phyloP scores from a whole-genome alignment of 1,140 invertebrate genomes.

The Trinorchestia longiramus region DNA sequence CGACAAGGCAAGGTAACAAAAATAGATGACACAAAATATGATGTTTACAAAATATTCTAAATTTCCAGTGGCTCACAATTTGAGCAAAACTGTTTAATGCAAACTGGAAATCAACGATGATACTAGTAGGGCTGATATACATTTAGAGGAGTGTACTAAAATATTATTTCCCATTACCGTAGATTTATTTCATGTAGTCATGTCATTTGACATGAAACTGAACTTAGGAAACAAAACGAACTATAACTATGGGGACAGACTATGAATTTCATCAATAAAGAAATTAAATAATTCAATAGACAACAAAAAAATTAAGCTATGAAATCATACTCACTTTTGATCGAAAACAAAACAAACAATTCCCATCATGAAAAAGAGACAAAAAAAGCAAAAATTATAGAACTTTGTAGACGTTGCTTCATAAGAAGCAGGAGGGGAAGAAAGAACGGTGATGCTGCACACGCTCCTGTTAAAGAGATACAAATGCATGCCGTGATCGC shows the following conservation, averaged over 20 bases:
- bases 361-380: background rate
- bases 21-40: too few species aligned
- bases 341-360: background rate
- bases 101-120: background rate
- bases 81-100: too few species aligned
- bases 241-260: background rate
- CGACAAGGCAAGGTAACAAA: background rate
- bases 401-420: background rate
- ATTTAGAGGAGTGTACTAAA: background rate
- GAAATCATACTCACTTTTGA: background rate
- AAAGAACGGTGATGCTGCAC: background rate
- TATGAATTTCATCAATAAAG: background rate
- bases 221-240: background rate
- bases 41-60: background rate
- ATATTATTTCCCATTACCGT: background rate
- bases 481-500: background rate
- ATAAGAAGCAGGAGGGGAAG: background rate
- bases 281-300: background rate
- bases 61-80: too few species aligned
- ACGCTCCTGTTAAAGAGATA: background rate
- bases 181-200: background rate
- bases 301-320: background rate
- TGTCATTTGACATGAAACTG: background rate
- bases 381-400: background rate
- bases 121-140: too few species aligned